Base-by-base conservation (phyloP, 2,888 invertebrate species). In the Gibbula magus region DNA sequence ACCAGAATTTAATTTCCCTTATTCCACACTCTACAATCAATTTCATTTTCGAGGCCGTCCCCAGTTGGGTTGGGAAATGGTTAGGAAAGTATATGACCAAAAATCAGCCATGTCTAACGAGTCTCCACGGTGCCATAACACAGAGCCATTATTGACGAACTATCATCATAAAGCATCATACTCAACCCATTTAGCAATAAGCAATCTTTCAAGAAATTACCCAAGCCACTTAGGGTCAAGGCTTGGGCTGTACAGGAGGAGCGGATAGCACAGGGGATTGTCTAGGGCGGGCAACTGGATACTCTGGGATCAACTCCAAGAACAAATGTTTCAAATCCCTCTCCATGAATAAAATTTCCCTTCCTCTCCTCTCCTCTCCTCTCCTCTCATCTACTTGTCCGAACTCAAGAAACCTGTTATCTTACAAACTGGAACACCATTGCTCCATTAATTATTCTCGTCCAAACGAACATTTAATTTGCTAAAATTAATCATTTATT, bases 1-100 rank as follows among this genome's bases (percentile, higher is more conserved):
- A 51, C 54, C 66, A 75, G 74, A 77, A 75, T 32, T 78, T 78
- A 77, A 80, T 78, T 80, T 80, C 77, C 80, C 70, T 56, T 78
- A 56, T 32, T 56, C 78, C 39, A 61, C 77, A 45, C 51, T 67
- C 66, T 25, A 51, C 78, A 61, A 73, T 74, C 35, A 56, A 80
- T 80, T 75, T 75, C 75, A 78, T 77, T 80, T 78, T 77, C 77
- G 73, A 53, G 39, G 52, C 61, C 35, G 80, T 39, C 73, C 76
- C 53, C 54, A 53, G 29, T 32, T 76, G 67, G 35, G 61, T 22
- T 39, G 20, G 35, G 29, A 52, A 53, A 53, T 75, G 29, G 70
- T 39, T 70, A 35, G 29, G 70, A 75, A 75, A 75, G 32, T 54
- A 75, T 75, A 75, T 54, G 75, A 53, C 75, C 52, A 54, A 75